Base-by-base conservation (phyloP, 1,140 invertebrate species). In the Drosophila ambigua region DNA sequence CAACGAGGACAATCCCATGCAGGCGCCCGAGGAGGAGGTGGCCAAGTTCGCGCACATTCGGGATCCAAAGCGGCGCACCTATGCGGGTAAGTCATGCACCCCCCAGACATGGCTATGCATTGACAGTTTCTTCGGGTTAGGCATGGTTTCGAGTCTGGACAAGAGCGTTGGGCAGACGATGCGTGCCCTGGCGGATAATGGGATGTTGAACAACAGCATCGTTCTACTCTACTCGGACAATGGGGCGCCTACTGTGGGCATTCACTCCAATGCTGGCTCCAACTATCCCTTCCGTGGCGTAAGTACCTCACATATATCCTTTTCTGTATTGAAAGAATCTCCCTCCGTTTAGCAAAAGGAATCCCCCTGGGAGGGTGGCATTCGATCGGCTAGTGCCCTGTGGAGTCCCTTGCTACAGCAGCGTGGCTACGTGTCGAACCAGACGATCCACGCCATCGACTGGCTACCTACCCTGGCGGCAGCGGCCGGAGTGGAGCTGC, bases 261-360 rank as follows among this genome's bases (percentile, higher is more conserved):
- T 94, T 53, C 94, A 96, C 79, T 92, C 92, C 5, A 98, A 98
- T 93, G 93, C 94, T 39, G 97, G 96, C 7, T 97, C 96, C 23
- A 98, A 98, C 93, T 97, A 95, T 93, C 97, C 97, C 24, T 92
- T 98, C 4, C 94, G 96, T 92, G 97, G 97, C 35, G 95, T 97
- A 93, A 79, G 89, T 84, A 46, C 23, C 16, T 8, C 4, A 11
- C n/a, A 13, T 39, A 4, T 8, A 3, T 11, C 20, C 8, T 41
- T 20, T 28, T 5, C 35, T 39, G 11, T 4, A 0, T 11, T n/a
- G 13, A 11, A 24, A 13, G 11, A 9, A 31, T 9, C n/a, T 15
- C 5, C 2, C 4, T 4, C 5, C 24, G 0, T 39, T 20, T 31
- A 92, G 91, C 92, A 93, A 80, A 98, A 98, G 92, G 94, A 95